Base-by-base conservation (phyloP, 2,888 invertebrate species). In the Drosophila phalerata region DNA sequence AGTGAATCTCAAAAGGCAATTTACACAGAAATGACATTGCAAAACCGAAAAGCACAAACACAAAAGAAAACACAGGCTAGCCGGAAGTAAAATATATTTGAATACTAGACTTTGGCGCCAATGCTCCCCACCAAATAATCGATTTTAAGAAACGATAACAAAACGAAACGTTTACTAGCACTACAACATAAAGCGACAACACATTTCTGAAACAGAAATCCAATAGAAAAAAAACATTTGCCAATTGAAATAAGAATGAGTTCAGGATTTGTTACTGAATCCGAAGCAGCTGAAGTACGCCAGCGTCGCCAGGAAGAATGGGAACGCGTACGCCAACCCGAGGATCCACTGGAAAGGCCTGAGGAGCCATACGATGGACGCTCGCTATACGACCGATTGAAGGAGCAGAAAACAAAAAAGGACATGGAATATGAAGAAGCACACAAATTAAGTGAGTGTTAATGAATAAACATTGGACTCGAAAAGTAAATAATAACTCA, bases 361-460 rank as follows among this genome's bases (percentile, higher is more conserved):
- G 98, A 98, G 86, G 97, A 97, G 88, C 93, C 94, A 2, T 95
- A 96, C 79, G 98, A 98, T 90, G 94, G 94, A 2, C 93, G 99
- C 77, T 97, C 98, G 5, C 93, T 99, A n/a, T 99, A 95, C 92
- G 98, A 98, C 56, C 95, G 97, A 15, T 93, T 99, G 11, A 97
- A 98, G 91, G 98, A 98, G 85, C 98, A 99, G 90, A 97, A 97
- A 90, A 94, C 96, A 82, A 97, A 96, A 92, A 97, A 97, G 87
- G 97, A 99, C 79, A 94, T 97, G 19, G 99, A 99, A 93, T 97
- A 96, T 93, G 98, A 99, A 92, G 99, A 99, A 91, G 96, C 98
- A 3, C 97, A 97, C 89, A 97, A 97, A 93, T 94, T 99, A n/a
- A 98, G 98, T 98, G 93, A 94, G 95, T 93, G 47, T 30, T 32